Evolutionary conservation across 2,888 invertebrate species (phyloP), one percentile per base, ranked within the genome.

Genomic region (Caenorhabditis macrosperma): DNA sequence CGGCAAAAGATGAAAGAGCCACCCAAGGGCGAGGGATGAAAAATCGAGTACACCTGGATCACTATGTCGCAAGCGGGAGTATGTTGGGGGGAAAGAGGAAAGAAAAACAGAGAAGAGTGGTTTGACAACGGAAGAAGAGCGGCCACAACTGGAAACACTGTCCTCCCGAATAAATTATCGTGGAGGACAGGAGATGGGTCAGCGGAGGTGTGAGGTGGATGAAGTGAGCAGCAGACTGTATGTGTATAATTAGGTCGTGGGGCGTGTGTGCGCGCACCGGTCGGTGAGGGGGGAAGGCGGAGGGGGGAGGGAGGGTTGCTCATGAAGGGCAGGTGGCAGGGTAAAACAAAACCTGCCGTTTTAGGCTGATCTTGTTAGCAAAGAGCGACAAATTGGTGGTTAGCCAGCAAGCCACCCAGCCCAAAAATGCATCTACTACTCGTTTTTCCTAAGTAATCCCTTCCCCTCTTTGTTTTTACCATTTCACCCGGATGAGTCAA

Each of bases 211-310:
- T 64, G 41, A 48, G 72, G 55, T 55, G 55, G 63, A 64, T 71
- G 50, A 72, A 72, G 59, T 64, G 74, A 74, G 64, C 64, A 74
- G 74, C 61, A 72, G 74, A 74, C 74, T 74, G 64, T 74, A 74
- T 74, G 74, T 74, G 74, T 74, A 74, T 74, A 74, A 74, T 74
- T 74, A 74, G 74, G 64, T 59, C 59, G 64, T 50, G 64, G 44
- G 64, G 74, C 41, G 64, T 55, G 72, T 54, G 52, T 28, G 60
- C 57, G 64, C 74, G 64, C 64, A 64, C 64, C 54, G 64, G 28
- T 57, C 20, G 72, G 26, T 9, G 50, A 24, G 26, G 46, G 17
- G 46, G 20, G 20, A 10, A 20, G 3, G 46, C 3, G 55, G 22
- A 20, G 50, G 35, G 20, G 22, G 46, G 22, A 30, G 46, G 33